Percentiles rank a stretch among this genome's conserved stretches.
Evolutionary conservation across 2,888 invertebrate species (phyloP).

Genomic region (Nomada flava): DNA sequence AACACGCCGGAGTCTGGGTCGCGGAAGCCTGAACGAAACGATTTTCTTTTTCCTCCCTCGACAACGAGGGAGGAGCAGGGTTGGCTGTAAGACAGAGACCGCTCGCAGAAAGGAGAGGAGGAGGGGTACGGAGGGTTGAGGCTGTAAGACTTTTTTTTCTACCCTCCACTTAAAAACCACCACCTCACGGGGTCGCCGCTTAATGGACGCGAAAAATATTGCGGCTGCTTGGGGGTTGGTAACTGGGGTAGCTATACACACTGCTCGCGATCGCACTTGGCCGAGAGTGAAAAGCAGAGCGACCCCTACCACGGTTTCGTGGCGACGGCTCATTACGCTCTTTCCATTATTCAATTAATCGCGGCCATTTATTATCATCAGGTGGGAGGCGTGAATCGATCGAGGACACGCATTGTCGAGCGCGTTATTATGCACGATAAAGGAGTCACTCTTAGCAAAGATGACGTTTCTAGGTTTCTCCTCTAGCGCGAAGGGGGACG

Average conservation of each 20-base stretch:
- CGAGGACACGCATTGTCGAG: constrained; percentile 77
- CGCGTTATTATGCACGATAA: constrained; percentile 70
- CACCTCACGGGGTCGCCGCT: constrained; percentile 63
- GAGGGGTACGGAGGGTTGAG: constrained; percentile 19
- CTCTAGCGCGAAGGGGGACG: not conserved
- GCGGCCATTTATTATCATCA: constrained; percentile 77
- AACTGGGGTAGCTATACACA: constrained; percentile 49
- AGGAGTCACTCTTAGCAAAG: constrained; percentile 30
- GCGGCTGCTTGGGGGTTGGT: constrained; percentile 63
- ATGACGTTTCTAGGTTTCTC: constrained; percentile 14
- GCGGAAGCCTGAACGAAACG: constrained; percentile 29
- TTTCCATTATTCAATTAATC: constrained; percentile 82
- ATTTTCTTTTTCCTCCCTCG: constrained; percentile 12
- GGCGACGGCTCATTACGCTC: constrained; percentile 76
- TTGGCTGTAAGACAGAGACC: not conserved
- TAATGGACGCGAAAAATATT: constrained; percentile 81
- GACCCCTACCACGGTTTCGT: constrained; percentile 7
- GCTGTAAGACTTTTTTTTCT: constrained; percentile 52
- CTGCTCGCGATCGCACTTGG: constrained; percentile 47
- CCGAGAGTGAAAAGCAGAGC: constrained; percentile 57
- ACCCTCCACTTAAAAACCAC: constrained; percentile 66
- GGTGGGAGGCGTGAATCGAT: constrained; percentile 73
- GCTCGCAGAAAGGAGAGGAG: not conserved
- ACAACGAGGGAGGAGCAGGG: not conserved
- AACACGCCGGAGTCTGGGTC: constrained; percentile 15